These are phyloP conservation scores for Vireo griseus DNA, from an alignment of 2,797 vertebrate species.

Conservation along the genomic window DNA sequence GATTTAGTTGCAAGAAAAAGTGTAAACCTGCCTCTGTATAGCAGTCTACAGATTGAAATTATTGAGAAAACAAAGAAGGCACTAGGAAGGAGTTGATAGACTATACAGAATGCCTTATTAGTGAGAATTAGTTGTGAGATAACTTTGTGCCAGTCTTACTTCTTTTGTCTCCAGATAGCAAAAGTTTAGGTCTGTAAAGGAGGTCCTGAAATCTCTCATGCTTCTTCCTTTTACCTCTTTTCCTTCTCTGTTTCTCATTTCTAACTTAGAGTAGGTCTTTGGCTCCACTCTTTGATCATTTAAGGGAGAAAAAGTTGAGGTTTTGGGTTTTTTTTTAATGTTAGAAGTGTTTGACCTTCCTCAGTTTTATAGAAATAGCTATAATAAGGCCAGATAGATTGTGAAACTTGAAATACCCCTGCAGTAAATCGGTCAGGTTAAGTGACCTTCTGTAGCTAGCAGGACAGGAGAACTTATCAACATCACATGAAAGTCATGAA, in stretches of 20 bases:
- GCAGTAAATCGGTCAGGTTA: background rate
- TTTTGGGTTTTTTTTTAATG: background rate
- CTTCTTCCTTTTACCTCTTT: background rate
- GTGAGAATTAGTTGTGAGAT: background rate
- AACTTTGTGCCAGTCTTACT: background rate
- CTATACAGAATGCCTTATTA: background rate
- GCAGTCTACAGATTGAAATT: background rate
- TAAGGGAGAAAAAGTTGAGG: background rate
- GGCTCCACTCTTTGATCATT: background rate
- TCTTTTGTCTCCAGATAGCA: background rate
- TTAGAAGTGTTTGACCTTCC: background rate
- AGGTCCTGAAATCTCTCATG: background rate
- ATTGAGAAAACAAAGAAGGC: background rate
- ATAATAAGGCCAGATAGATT: background rate
- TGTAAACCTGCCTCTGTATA: background rate
- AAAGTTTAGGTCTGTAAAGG: background rate
- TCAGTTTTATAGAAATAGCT: background rate
- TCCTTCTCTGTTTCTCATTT: background rate
- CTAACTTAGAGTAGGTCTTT: background rate
- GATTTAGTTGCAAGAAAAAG: background rate
- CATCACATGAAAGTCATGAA: background rate
- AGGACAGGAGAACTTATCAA: background rate
- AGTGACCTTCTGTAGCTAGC: background rate
- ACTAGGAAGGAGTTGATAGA: background rate
- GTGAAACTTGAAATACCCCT: background rate